Base-by-base conservation (phyloP, 2,797 vertebrate species). In the Crocodylus rhombifer region DNA sequence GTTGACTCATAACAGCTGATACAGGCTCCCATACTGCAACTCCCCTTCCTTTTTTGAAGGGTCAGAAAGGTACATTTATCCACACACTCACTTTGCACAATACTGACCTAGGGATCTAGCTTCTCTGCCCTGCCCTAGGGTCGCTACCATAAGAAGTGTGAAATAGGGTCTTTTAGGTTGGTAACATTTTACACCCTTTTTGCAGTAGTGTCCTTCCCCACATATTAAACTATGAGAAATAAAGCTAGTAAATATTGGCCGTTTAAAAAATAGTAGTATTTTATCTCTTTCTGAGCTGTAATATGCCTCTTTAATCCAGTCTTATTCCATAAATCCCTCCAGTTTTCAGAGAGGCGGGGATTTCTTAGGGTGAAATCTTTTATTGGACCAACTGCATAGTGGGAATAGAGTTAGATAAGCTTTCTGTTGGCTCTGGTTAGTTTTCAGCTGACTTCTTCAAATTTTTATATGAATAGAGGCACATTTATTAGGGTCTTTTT, bases 221-320 rank as follows among this genome's bases (percentile, higher is more conserved):
- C 69, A 96, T 91, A 95, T 91, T 96, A 25, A 42, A 26, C 62
- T 26, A 57, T 25, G 62, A 36, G 67, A 69, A 30, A 30, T 30
- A 21, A 69, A 69, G 42, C 67, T 69, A 33, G 30, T 6, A 25
- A 2, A 1, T 89, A 58, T 89, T 88, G 84, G 64, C 76, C 76
- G 64, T 92, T 93, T 84, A 71, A 83, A 51, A 91, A 94, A 78
- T 60, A 92, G 56, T 80, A 91, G 75, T 91, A 89, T 93, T 95
- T 83, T 1, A 61, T 77, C 73, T 94, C 88, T 88, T 87, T 80
- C 90, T 94, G 82, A 89, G 87, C 92, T 88, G 79, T 85, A 67
- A 83, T 88, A 65, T 61, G 91, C 1, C 87, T 91, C 93, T 95
- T 86, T 93, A 95, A 88, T 87, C 91, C 90, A 77, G 90, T 92